A percentile compares a stretch with the other conserved stretches of the same genome.
Conservation (phyloP, 37 sponge, comb jelly and placozoan species). For the Chondrosia reniformis region DNA sequence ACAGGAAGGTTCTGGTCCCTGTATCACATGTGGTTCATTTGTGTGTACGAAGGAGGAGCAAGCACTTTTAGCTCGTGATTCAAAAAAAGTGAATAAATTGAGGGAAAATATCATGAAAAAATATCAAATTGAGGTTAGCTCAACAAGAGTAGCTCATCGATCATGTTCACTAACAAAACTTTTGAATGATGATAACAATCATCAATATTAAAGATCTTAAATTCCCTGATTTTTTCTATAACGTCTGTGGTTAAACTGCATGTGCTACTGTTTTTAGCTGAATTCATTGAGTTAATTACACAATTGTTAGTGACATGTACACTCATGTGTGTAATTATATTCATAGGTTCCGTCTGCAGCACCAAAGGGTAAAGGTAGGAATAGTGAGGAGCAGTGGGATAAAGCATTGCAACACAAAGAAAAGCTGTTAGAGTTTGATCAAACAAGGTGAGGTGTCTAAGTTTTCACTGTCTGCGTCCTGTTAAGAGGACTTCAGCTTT, state of each 20-base stretch:
- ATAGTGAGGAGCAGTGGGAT: neutral
- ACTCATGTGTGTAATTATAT: neutral
- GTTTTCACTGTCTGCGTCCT: no score
- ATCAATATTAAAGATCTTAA: no score
- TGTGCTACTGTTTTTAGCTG: no score
- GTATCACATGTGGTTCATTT: slow-evolving; percentile 90
- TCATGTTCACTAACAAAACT: no score
- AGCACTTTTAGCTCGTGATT: slow-evolving; percentile 48
- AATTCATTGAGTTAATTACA: no score
- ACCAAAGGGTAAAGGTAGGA: neutral
- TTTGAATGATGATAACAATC: no score
- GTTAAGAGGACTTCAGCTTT: no score
- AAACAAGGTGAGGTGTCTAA: slow-evolving; percentile 66
- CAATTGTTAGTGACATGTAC: no score
- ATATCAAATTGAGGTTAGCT: slow-evolving; percentile 46
- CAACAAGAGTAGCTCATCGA: no score
- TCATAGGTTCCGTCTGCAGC: slow-evolving; percentile 3
- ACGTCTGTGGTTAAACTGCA: no score
- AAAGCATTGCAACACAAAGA: slow-evolving; percentile 79
- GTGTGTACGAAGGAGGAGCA: slow-evolving; percentile 80
- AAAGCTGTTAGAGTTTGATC: slow-evolving; percentile 83
- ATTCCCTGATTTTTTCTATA: no score
- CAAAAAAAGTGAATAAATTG: slow-evolving; percentile 65
- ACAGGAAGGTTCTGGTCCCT: slow-evolving; percentile 93
- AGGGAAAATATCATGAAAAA: slow-evolving; percentile 62